Base-by-base conservation (phyloP, 2,888 invertebrate species). In the Hydriomena furcata region DNA sequence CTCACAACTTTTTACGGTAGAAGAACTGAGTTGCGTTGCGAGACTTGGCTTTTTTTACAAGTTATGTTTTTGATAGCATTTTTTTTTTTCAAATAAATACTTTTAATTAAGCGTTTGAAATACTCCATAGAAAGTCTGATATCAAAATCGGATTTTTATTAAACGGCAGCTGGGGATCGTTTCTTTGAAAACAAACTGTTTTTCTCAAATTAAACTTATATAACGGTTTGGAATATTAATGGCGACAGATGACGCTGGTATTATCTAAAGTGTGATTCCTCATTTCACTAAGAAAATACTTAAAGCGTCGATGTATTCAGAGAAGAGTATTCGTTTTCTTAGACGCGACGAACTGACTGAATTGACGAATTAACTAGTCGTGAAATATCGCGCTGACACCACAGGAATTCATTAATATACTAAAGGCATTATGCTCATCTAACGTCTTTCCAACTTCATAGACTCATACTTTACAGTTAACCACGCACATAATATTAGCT, bases 341-440 rank as follows among this genome's bases (percentile, higher is more conserved):
- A 30, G 12, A 43, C 21, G 21, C 37, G 12, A 11, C 7, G 28
- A 44, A 50, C 34, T 23, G 32, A 30, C 13, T 6, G 17, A 17
- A 17, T n/a, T n/a, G n/a, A n/a, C n/a, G n/a, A n/a, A n/a, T 7
- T 38, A 42, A 49, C 25, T 27, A 49, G 10, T 37, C 12, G 11
- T 10, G 21, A 47, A 46, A 42, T 28, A 46, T 46, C 46, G 31
- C 27, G n/a, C n/a, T n/a, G n/a, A n/a, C n/a, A 46, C 46, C 46
- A 34, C 25, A 37, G 34, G 27, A 34, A 12, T 24, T 36, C 5
- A 32, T 32, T 50, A 34, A 38, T 44, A 30, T 13, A 43, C 31
- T 38, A 23, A 36, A 41, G 37, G 23, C 28, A 51, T 49, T 34
- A 47, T 34, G 43, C 37, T 50, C 41, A 41, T 36, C 36, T 36